Conservation (phyloP, 2,113 vertebrate species). For the Okapia johnstoni region DNA sequence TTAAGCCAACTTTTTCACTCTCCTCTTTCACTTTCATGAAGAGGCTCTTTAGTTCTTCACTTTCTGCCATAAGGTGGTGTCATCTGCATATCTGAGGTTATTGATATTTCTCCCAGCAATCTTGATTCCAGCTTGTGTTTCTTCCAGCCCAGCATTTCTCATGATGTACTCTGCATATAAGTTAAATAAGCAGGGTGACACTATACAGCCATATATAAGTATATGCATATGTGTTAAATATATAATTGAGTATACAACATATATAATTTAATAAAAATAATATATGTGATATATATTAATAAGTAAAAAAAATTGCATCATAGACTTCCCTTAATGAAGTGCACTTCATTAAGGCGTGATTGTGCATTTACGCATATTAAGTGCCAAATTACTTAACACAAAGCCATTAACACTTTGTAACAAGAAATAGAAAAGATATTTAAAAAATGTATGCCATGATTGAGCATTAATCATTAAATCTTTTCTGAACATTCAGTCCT, state of each 20-base stretch:
- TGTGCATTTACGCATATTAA: background rate
- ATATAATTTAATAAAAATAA: background rate
- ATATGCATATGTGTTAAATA: background rate
- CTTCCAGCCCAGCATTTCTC: too few relatives aligned
- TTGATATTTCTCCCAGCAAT: too few relatives aligned
- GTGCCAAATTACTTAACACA: background rate
- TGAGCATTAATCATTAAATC: background rate
- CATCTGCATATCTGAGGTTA: too few relatives aligned
- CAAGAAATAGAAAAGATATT: slow-evolving; percentile 7
- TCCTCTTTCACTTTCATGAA: too few relatives aligned
- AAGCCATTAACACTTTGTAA: slow-evolving; percentile 12
- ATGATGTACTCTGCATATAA: too few relatives aligned
- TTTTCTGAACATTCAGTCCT: background rate
- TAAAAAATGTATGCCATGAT: background rate
- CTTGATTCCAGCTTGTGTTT: too few relatives aligned
- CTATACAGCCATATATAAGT: background rate
- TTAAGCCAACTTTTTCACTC: too few relatives aligned
- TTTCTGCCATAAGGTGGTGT: too few relatives aligned
- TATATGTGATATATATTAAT: background rate
- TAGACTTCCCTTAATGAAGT: background rate
- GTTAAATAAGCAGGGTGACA: too few relatives aligned
- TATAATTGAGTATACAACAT: background rate
- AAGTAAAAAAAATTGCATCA: background rate
- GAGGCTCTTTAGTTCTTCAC: too few relatives aligned
- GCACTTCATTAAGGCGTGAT: slow-evolving; percentile 6